These are phyloP conservation scores for Gambusia affinis DNA, from an alignment of 2,113 vertebrate genomes.

Conservation along the genomic window DNA sequence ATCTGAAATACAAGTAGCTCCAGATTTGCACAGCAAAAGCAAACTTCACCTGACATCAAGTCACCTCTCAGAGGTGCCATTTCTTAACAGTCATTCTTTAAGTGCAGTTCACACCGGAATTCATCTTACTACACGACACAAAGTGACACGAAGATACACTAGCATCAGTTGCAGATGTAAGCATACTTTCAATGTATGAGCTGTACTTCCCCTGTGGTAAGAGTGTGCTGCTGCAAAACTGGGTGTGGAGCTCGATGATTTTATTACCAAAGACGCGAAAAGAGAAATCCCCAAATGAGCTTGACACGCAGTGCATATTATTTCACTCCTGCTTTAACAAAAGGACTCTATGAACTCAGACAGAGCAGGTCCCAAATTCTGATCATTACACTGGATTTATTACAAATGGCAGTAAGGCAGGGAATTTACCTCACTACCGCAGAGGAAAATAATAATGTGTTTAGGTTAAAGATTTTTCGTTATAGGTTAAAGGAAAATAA, in stretches of 20 bases:
- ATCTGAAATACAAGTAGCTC: slow-evolving; percentile 3
- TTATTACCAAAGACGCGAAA: slow-evolving; percentile 55
- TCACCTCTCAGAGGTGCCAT: not conserved
- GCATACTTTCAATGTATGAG: slow-evolving; percentile 48
- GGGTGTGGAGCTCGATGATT: slow-evolving; percentile 52
- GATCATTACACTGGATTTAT: slow-evolving; percentile 18
- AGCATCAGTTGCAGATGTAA: slow-evolving; percentile 22
- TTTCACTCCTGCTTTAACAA: slow-evolving; percentile 8
- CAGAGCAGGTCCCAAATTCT: not conserved
- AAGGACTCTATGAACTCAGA: not conserved
- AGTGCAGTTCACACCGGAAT: not conserved
- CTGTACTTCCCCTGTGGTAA: slow-evolving; percentile 67
- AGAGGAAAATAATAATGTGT: not conserved
- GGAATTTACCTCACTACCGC: not conserved
- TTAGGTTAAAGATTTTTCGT: not conserved
- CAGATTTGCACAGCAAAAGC: slow-evolving; percentile 21
- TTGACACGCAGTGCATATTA: slow-evolving; percentile 1
- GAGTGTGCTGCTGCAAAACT: slow-evolving; percentile 44
- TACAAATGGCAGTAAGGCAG: not conserved
- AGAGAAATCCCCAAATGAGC: slow-evolving; percentile 30
- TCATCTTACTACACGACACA: slow-evolving; percentile 3
- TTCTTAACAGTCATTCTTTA: slow-evolving; percentile 2
- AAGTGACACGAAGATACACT: slow-evolving; percentile 18
- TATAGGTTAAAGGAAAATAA: not conserved
- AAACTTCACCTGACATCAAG: slow-evolving; percentile 3